Conservation (phyloP, 2,113 vertebrate species). For the Ceuthmochares aereus region DNA sequence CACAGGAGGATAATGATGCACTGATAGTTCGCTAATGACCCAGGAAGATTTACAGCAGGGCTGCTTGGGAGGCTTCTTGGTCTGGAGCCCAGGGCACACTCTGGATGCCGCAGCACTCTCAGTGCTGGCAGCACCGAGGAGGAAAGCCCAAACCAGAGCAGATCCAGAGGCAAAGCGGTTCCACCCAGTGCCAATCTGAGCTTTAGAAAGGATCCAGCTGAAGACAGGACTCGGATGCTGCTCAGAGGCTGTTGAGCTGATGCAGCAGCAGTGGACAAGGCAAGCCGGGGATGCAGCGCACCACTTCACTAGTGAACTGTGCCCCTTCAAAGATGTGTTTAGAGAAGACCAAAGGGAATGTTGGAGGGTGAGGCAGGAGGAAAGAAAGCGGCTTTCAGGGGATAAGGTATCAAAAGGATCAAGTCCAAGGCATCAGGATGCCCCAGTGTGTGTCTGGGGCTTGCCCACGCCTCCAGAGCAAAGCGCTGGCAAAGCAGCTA, state of each 20-base stretch:
- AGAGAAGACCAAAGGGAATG: background rate
- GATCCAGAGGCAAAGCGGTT: background rate
- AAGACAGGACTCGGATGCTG: background rate
- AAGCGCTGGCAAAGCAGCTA: background rate
- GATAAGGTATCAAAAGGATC: background rate
- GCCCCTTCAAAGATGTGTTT: accelerated
- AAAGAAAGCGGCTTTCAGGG: background rate
- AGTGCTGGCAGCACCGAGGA: background rate
- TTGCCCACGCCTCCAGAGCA: background rate
- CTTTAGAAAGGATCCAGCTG: background rate
- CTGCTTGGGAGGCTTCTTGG: background rate
- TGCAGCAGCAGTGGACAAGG: background rate
- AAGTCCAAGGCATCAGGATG: background rate
- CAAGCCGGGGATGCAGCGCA: background rate
- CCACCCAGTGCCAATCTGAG: background rate
- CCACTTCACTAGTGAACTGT: accelerated
- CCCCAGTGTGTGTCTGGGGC: accelerated
- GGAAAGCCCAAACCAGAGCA: background rate
- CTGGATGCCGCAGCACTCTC: background rate
- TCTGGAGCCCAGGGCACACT: background rate
- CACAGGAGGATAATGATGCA: conserved; percentile 22
- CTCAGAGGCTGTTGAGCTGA: background rate
- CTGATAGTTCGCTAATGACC: conserved; percentile 26
- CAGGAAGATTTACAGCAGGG: background rate
- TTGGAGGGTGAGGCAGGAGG: background rate